phyloP scores from a whole-genome alignment of 2,113 vertebrate species.

The Neomonachus schauinslandi region DNA sequence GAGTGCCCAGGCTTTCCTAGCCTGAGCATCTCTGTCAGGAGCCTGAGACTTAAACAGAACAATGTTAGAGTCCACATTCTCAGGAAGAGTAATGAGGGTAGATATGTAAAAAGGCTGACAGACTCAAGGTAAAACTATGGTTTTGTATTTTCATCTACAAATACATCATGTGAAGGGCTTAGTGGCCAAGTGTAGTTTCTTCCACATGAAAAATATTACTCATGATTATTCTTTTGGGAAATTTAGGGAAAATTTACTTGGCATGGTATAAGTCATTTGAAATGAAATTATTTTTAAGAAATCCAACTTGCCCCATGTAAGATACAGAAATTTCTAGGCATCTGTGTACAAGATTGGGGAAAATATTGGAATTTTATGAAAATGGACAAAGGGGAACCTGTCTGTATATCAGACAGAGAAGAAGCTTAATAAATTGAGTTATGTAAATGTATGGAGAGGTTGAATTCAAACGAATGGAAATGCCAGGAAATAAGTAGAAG shows the following conservation, averaged over 20 bases:
- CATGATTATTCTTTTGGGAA: not conserved
- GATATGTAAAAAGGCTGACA: not conserved
- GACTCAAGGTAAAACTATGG: not conserved
- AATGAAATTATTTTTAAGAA: not conserved
- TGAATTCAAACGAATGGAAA: not conserved
- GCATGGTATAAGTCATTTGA: not conserved
- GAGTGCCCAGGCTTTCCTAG: not conserved
- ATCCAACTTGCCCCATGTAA: not conserved
- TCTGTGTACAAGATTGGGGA: not conserved
- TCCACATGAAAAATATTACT: not conserved
- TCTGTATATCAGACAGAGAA: not conserved
- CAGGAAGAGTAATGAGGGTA: not conserved
- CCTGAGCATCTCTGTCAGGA: not conserved
- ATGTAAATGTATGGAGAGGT: not conserved
- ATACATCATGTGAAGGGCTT: not conserved
- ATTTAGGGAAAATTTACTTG: not conserved
- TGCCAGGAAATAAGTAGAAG: not conserved
- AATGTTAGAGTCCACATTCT: not conserved
- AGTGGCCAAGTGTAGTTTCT: not conserved
- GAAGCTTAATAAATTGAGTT: not conserved
- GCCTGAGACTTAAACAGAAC: not conserved
- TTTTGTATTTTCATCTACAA: not conserved
- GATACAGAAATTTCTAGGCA: not conserved
- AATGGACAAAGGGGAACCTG: not conserved
- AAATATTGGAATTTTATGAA: not conserved